Conservation (phyloP, 1,140 invertebrate genomes). For the Daktulosphaira vitifoliae region DNA sequence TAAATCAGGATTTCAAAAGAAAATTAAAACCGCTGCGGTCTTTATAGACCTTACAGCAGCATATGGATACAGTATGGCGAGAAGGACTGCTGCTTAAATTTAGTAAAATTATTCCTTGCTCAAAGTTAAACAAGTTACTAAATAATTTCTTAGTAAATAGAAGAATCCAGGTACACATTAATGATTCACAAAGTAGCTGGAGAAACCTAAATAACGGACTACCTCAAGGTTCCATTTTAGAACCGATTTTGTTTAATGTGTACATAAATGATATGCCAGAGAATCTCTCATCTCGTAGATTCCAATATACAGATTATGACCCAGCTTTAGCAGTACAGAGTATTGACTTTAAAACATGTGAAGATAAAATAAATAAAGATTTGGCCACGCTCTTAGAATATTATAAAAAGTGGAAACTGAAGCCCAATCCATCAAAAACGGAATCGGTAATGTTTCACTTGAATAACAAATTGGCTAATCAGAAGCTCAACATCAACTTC, state of each 20-base stretch:
- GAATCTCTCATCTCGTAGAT: neutral
- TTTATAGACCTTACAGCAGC: slow-evolving; percentile 14
- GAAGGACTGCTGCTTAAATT: too few species aligned
- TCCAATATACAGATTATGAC: neutral
- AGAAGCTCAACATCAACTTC: slow-evolving; percentile 9
- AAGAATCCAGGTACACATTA: neutral
- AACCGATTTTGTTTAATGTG: neutral
- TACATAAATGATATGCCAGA: neutral
- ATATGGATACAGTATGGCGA: too few species aligned
- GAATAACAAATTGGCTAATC: slow-evolving; percentile 3
- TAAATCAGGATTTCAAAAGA: too few species aligned
- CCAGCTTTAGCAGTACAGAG: neutral
- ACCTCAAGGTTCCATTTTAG: neutral
- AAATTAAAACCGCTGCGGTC: too few species aligned
- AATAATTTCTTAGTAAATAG: neutral
- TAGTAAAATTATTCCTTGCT: too few species aligned
- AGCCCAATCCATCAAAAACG: slow-evolving; percentile 26
- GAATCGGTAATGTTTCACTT: slow-evolving; percentile 22
- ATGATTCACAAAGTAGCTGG: neutral
- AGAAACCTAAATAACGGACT: neutral
- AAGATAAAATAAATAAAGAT: slow-evolving; percentile 12
- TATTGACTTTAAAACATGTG: neutral
- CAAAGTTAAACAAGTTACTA: too few species aligned
- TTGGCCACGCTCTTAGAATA: slow-evolving; percentile 12
- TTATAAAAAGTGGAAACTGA: slow-evolving; percentile 23